Evolutionary conservation across 2,797 vertebrate genomes (phyloP), one percentile per base, ranked within the genome.

Genomic region (Malacoraja senta): DNA sequence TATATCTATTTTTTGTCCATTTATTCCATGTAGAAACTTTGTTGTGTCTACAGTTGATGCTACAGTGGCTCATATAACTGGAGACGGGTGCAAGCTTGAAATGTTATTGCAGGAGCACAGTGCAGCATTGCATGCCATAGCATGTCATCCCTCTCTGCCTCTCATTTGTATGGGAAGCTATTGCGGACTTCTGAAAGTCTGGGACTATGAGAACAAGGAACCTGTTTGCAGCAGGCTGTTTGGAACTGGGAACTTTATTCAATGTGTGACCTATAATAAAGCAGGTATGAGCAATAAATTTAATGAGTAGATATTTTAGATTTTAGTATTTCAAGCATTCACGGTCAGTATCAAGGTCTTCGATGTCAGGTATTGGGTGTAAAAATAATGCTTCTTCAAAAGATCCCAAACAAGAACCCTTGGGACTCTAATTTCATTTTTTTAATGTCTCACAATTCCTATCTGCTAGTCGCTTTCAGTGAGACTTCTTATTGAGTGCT

Each of bases 121-220:
- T 91, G 94, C 96, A 76, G 96, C 97, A 0, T 83, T 98, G 10
- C 95, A 95, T 1, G 97, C 98, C 78, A 94, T 99, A n/a, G 94
- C 97, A 93, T 99, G 98, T 94, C 98, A 99, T 95, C 99, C 99
- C 0, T 95, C 94, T 65, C 94, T 95, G 35, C 95, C 97, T 0
- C 24, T 95, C 0, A 44, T 99, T 2, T 97, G 97, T 24, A 95
- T 97, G 17, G 98, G 98, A 2, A 98, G 97, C 72, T 93, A 94
- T 80, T 96, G 95, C 0, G 98, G 98, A 92, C 93, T 97, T 93
- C 96, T 99, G 94, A 98, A 97, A 95, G 94, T 98, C 93, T 99
- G 98, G 97, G 95, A 99, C 94, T 98, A 98, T 12, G 94, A 95
- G 84, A 93, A 93, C 26, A 97, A 96, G 94, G 93, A 91, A 74